phyloP scores from a whole-genome alignment of 2,888 invertebrate genomes.

The Drepana falcataria region DNA sequence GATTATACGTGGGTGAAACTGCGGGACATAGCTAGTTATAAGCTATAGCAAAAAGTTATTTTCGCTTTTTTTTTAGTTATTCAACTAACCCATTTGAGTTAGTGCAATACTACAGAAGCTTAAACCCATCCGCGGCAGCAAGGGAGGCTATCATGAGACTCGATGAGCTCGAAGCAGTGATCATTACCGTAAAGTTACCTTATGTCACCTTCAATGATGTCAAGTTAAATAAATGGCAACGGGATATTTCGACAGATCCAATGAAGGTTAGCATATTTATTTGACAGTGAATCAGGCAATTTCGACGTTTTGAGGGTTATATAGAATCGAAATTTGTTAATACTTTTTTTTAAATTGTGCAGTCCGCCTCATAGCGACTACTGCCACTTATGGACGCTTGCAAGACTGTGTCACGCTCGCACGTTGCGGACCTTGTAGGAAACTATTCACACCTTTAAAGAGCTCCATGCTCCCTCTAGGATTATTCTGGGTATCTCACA shows the following conservation, averaged over 20 bases:
- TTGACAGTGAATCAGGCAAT: not conserved
- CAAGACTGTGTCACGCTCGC: too few relatives aligned
- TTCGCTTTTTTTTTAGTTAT: conserved; percentile 47
- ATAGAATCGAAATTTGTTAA: too few relatives aligned
- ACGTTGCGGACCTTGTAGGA: too few relatives aligned
- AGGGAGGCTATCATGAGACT: conserved; percentile 29
- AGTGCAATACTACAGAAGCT: conserved; percentile 30
- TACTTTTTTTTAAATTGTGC: too few relatives aligned
- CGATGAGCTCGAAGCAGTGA: conserved; percentile 14
- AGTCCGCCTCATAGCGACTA: too few relatives aligned
- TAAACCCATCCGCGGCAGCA: conserved; percentile 5
- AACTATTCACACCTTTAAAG: too few relatives aligned
- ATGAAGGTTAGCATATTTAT: conserved; percentile 38
- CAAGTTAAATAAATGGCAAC: conserved; percentile 34
- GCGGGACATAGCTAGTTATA: too few relatives aligned
- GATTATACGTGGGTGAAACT: too few relatives aligned
- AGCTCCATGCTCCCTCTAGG: too few relatives aligned
- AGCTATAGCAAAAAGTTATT: not conserved
- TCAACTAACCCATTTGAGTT: conserved; percentile 76
- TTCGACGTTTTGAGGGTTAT: too few relatives aligned
- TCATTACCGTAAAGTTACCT: conserved; percentile 35
- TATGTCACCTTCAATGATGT: conserved; percentile 14
- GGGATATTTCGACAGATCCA: conserved; percentile 45
- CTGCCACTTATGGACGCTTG: too few relatives aligned
- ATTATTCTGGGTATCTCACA: too few relatives aligned